A percentile compares a stretch with the other conserved stretches of the same genome.
Evolutionary conservation across 2,888 invertebrate species (phyloP).

Genomic region (Sarcophaga rosellei): DNA sequence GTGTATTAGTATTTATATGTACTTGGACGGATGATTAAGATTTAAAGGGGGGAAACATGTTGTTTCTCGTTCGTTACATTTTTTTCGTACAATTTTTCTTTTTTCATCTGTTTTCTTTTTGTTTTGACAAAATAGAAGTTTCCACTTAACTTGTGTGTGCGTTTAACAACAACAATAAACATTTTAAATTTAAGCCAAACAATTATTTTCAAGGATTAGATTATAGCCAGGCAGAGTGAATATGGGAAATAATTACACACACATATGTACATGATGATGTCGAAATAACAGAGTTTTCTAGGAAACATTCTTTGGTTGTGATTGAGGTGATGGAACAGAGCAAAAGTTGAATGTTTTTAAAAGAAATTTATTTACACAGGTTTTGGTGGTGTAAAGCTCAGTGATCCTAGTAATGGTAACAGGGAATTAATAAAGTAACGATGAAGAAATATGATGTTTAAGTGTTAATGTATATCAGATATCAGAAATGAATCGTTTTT

Average conservation of each 20-base stretch:
- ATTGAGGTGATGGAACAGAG: no score
- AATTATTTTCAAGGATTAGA: neutral
- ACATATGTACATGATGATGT: neutral
- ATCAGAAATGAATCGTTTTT: no score
- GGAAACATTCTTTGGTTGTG: neutral
- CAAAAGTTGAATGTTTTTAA: no score
- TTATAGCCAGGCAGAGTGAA: neutral
- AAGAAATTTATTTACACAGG: no score
- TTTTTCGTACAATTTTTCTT: neutral
- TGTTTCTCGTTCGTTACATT: slow-evolving; percentile 16
- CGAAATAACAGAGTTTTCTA: neutral
- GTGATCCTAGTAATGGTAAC: no score
- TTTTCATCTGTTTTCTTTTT: neutral
- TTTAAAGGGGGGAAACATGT: slow-evolving; percentile 22
- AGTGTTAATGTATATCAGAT: no score
- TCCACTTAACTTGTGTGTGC: neutral
- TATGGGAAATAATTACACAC: neutral
- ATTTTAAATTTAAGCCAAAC: neutral
- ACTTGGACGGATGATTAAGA: slow-evolving; percentile 36
- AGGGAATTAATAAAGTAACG: no score
- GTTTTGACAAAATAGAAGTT: neutral
- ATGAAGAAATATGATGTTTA: no score
- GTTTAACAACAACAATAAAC: neutral
- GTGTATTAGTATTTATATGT: neutral
- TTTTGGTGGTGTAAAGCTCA: no score